phyloP scores from a whole-genome alignment of 2,797 vertebrate species.

The Microctenopoma stevenorrisi region DNA sequence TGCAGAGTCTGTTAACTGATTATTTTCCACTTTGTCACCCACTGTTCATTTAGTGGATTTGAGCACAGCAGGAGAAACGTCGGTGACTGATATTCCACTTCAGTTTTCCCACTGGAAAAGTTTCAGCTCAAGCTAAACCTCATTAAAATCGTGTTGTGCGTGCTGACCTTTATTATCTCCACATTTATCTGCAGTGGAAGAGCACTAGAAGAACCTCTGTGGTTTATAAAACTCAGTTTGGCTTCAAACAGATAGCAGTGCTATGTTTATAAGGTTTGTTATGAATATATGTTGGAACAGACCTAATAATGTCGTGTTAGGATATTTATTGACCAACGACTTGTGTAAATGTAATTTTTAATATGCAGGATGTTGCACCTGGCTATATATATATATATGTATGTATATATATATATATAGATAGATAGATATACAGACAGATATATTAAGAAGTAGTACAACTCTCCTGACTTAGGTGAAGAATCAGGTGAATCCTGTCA shows the following conservation, averaged over 20 bases:
- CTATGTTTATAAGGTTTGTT: not conserved
- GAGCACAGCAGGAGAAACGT: conserved; percentile 8
- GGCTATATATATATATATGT: too few species aligned
- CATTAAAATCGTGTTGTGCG: conserved; percentile 28
- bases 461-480: too few species aligned
- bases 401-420: too few species aligned
- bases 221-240: not conserved
- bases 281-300: too few species aligned
- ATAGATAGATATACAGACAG: too few species aligned
- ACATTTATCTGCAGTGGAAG: conserved; percentile 16
- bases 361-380: too few species aligned
- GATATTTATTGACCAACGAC: too few species aligned
- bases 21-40: conserved; percentile 39
- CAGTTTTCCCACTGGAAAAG: conserved; percentile 13
- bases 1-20: conserved; percentile 33
- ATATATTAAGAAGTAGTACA: too few species aligned
- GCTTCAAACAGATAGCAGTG: not conserved
- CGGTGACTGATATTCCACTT: conserved; percentile 11
- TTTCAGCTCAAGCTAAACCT: conserved; percentile 28
- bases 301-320: too few species aligned
- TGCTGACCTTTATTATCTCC: conserved; percentile 20
- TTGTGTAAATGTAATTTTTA: too few species aligned
- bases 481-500: too few species aligned
- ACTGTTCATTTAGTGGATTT: conserved; percentile 28
- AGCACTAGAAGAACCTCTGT: not conserved